A percentile compares a stretch with the other conserved stretches of the same genome.
Conservation (phyloP, 2,113 vertebrate species). For the Hemibagrus wyckioides region DNA sequence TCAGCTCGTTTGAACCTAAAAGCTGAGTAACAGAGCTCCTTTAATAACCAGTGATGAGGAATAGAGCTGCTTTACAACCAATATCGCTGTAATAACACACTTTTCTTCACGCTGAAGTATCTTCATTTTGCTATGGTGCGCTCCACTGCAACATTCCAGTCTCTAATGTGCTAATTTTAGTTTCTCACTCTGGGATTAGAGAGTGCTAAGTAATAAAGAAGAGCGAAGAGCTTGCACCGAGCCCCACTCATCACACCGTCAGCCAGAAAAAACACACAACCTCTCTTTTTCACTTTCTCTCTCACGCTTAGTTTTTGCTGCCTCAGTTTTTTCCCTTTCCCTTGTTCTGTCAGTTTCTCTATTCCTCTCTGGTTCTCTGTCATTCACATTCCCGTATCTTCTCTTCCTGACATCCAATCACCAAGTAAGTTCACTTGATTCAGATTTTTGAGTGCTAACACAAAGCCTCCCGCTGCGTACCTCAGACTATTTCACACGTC, state of each 20-base stretch:
- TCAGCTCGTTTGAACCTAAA: background rate
- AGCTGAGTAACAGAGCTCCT: background rate
- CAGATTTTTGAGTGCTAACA: background rate
- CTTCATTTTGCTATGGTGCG: background rate
- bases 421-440: background rate
- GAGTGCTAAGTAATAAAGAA: constrained; percentile 24
- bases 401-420: background rate
- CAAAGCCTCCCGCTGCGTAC: background rate
- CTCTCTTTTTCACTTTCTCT: background rate
- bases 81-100: background rate
- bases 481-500: background rate
- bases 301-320: background rate
- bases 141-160: background rate
- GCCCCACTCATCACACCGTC: constrained; percentile 10
- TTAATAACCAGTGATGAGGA: background rate
- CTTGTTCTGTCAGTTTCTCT: background rate
- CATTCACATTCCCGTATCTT: background rate
- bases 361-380: background rate
- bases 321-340: background rate
- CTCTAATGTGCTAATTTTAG: constrained; percentile 27
- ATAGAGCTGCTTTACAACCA: background rate
- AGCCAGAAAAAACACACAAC: background rate
- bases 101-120: background rate
- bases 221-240: background rate
- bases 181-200: constrained; percentile 25